Evolutionary conservation across 2,797 vertebrate species (phyloP), one percentile per base, ranked within the genome.

Genomic region (Zenarchopterus dispar): DNA sequence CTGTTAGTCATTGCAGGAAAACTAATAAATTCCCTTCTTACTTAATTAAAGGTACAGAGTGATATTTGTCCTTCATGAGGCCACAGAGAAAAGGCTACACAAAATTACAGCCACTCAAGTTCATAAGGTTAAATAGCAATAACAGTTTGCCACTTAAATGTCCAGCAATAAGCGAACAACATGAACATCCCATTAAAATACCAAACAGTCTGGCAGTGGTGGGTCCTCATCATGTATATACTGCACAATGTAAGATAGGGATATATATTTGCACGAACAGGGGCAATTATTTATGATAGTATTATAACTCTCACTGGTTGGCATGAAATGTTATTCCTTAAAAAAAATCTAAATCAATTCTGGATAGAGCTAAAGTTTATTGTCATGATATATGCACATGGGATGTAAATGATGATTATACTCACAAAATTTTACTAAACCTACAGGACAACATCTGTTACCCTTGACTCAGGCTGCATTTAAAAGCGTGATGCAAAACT

Each of bases 131-230:
- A 36, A 71, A 60, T 15, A 60, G 50, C 41, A 72, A 71, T 60
- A 45, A 45, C 55, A 67, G 58, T 5, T 62, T 24, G 28, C 54
- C 62, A 47, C 43, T 77, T 69, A 41, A 62, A 58, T 48, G 26
- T 67, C 51, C 56, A 33, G 56, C 55, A 56, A 47, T 50, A 60
- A 71, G 46, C 51, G 21, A 68, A 53, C 64, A 80, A 62, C 56
- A 66, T 28, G 31, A 69, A 58, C 22, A 0, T 43, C 55, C 36
- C 46, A 61, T n/a, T 67, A 58, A 51, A 56, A 58, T 31, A 58
- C 47, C 48, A 57, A 67, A 45, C 48, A 51, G 45, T 26, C 47
- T 71, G 43, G 31, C 36, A 57, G 58, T 39, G 45, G 19, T 22
- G 62, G 4, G 39, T 46, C 9, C 16, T 64, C 53, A 50, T 33